Base-by-base conservation (phyloP, 2,113 vertebrate genomes). In the Speoplatyrhinus poulsoni region DNA sequence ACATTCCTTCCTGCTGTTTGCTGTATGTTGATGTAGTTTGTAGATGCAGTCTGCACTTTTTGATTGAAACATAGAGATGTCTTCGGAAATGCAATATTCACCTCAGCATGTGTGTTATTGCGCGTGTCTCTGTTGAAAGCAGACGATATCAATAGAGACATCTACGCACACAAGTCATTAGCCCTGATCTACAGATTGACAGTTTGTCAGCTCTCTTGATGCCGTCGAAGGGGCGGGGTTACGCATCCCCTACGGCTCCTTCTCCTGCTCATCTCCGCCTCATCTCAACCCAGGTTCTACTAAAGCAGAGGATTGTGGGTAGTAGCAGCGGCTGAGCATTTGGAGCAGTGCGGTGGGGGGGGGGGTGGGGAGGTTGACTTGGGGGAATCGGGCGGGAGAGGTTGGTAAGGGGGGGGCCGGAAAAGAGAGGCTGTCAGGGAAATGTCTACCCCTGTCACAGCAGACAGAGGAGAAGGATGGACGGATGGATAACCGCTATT, bases 221-320 rank as follows among this genome's bases (percentile, higher is more conserved):
- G 75, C n/a, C 7, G 46, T 41, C 15, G 33, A 12, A 1, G 36
- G 46, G 46, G 11, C 19, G 82, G 10, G 73, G 69, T 69, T 62
- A 71, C 77, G 63, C 47, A 12, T 83, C 81, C 80, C 87, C 85
- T 72, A 59, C 19, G 81, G 82, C 77, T 77, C 54, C 83, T 73
- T 70, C 79, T 60, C 58, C 58, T 74, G 67, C 71, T 41, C 17
- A 17, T 12, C 12, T 75, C 85, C 85, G 82, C 84, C 86, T 75
- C 87, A 88, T 80, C 85, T 89, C 87, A 88, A 73, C 83, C 82
- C 89, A 89, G 89, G 89, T 88, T 85, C 81, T 78, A 84, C 82
- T 77, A 82, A 83, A 89, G 85, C 79, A 11, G 50, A 80, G 81
- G 77, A 88, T 86, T 87, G 81, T 88, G 87, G 83, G 86, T 87